Conservation (phyloP, 2,888 invertebrate genomes). For the Xylophagus ater region DNA sequence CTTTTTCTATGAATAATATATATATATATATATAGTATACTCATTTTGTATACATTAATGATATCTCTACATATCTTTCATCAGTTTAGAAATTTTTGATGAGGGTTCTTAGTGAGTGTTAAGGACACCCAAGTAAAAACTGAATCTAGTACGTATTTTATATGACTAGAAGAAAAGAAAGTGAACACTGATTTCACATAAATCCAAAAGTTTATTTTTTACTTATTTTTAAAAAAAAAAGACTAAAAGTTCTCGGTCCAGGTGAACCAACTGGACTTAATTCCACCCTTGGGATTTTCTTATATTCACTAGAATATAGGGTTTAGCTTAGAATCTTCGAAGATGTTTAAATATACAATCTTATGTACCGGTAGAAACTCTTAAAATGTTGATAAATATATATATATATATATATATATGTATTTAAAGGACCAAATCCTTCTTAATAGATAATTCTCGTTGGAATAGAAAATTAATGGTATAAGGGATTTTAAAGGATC, state of each 20-base stretch:
- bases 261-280: slow-evolving; percentile 23
- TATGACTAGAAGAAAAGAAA: too few relatives aligned
- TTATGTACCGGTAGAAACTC: too few relatives aligned
- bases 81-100: slow-evolving; percentile 8
- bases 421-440: slow-evolving; percentile 17
- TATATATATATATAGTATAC: too few relatives aligned
- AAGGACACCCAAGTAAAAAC: neutral
- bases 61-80: slow-evolving; percentile 7
- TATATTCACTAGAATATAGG: slow-evolving; percentile 2
- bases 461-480: slow-evolving; percentile 25
- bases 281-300: slow-evolving; percentile 23
- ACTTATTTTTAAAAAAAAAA: slow-evolving; percentile 1
- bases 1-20: too few relatives aligned
- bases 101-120: slow-evolving; percentile 4
- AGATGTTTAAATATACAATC: too few relatives aligned
- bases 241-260: slow-evolving; percentile 10
- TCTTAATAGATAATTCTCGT: slow-evolving; percentile 25
- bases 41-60: too few relatives aligned
- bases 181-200: too few relatives aligned
- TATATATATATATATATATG: too few relatives aligned
- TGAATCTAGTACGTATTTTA: too few relatives aligned
- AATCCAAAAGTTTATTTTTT: too few relatives aligned
- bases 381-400: too few relatives aligned
- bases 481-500: slow-evolving; percentile 17
- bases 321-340: too few relatives aligned